Conservation (phyloP, 2,888 invertebrate species). For the Tolmerus cingulatus region DNA sequence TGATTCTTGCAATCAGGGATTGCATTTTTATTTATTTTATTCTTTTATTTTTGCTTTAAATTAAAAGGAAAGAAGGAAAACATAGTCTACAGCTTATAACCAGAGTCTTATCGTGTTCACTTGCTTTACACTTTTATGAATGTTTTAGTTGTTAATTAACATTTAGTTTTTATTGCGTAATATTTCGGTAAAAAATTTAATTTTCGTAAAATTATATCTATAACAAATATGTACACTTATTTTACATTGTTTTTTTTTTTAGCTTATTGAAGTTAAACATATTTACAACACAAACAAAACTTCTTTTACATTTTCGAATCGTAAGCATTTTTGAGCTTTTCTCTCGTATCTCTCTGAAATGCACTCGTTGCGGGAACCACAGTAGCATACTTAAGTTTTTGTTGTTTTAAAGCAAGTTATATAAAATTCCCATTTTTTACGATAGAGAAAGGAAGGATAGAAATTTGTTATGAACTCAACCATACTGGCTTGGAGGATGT, state of each 20-base stretch:
- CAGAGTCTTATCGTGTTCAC: not conserved
- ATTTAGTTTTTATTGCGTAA: constrained; percentile 18
- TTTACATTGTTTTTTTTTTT: constrained; percentile 18
- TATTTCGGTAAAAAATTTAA: constrained; percentile 31
- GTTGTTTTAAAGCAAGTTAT: not conserved
- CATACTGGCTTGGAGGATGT: not conserved
- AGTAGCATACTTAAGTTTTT: not conserved
- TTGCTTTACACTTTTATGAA: not conserved
- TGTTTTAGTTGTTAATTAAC: constrained; percentile 8
- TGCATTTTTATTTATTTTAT: not conserved
- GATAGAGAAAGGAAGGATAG: not conserved
- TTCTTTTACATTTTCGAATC: not conserved
- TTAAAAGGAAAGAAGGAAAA: not conserved
- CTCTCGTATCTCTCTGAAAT: not conserved
- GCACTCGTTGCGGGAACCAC: not conserved
- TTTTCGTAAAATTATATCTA: constrained; percentile 26
- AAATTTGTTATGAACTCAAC: not conserved
- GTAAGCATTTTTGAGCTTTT: constrained; percentile 37
- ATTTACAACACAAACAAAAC: constrained; percentile 22
- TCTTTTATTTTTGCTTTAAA: not conserved
- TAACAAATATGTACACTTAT: constrained; percentile 36
- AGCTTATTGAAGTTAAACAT: constrained; percentile 26
- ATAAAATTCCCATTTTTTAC: not conserved
- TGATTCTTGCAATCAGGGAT: not conserved
- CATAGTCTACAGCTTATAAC: not conserved